Percentiles rank a stretch among this genome's conserved stretches.
Evolutionary conservation across 2,113 vertebrate species (phyloP).

Genomic region (Psittacara wagleri): DNA sequence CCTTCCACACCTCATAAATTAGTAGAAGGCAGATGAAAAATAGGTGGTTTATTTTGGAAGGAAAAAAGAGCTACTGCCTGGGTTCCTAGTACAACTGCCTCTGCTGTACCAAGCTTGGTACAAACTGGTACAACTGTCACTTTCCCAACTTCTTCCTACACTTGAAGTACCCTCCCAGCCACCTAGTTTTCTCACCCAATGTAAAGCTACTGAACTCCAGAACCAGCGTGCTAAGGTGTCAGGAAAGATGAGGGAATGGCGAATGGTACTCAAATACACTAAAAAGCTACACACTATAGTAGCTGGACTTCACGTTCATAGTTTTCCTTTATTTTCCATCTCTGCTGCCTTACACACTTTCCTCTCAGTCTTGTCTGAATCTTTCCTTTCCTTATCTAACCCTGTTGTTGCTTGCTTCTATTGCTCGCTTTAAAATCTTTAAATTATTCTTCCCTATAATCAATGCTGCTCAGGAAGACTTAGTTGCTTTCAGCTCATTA

Average conservation of each 20-base stretch:
- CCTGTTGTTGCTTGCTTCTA: background rate
- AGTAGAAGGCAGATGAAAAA: background rate
- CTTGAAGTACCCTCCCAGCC: background rate
- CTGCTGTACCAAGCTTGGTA: background rate
- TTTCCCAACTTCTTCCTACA: background rate
- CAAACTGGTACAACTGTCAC: background rate
- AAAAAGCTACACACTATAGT: background rate
- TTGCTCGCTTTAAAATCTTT: background rate
- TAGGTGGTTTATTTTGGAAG: constrained; percentile 1
- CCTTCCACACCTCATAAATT: constrained; percentile 4
- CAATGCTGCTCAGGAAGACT: background rate
- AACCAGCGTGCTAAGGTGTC: background rate
- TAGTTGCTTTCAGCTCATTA: background rate
- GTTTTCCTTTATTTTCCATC: background rate
- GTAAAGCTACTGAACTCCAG: background rate
- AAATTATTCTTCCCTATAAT: background rate
- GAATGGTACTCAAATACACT: background rate
- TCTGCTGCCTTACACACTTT: background rate
- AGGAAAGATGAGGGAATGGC: background rate
- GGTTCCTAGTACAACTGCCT: background rate
- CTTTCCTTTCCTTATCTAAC: background rate
- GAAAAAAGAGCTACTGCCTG: constrained; percentile 9
- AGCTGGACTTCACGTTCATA: background rate
- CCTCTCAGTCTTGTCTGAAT: background rate
- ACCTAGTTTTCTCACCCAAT: background rate